Evolutionary conservation across 1,140 invertebrate genomes (phyloP).

Genomic region (Sminthurides bifidus): DNA sequence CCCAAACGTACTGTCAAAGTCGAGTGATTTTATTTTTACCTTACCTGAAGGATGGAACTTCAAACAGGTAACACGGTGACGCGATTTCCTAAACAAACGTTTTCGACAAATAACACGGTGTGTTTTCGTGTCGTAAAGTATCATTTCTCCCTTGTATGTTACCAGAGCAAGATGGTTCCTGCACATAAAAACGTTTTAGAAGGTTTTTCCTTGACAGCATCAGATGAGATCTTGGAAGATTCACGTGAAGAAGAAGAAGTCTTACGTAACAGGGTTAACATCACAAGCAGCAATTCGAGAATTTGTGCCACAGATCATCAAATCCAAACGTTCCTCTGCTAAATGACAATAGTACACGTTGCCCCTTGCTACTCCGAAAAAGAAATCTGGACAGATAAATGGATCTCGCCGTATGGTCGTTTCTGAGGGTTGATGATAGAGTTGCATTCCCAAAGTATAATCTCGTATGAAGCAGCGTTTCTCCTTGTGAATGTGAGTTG

Average conservation of each 20-base stretch:
- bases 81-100: conserved; percentile 12
- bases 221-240: too few relatives aligned
- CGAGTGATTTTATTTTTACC: not conserved
- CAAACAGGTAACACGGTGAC: conserved; percentile 11
- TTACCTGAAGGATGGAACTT: conserved; percentile 28
- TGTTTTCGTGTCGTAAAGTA: conserved; percentile 16
- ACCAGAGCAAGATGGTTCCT: conserved; percentile 16
- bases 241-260: too few relatives aligned
- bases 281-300: conserved; percentile 19
- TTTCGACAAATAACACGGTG: conserved; percentile 12
- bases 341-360: conserved; percentile 26
- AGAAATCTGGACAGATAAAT: conserved; percentile 19
- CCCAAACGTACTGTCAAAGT: not conserved
- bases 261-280: conserved; percentile 18
- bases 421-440: conserved; percentile 12
- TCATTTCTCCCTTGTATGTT: conserved; percentile 17
- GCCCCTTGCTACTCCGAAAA: conserved; percentile 9
- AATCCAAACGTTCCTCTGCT: conserved; percentile 15
- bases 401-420: conserved; percentile 17
- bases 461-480: conserved; percentile 17
- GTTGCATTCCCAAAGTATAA: conserved; percentile 23
- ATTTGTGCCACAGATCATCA: conserved; percentile 16
- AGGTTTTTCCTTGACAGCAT: not conserved
- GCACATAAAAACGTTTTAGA: not conserved
- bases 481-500: conserved; percentile 8